Evolutionary conservation across 2,113 vertebrate species (phyloP).

Genomic region (Colossoma macropomum): DNA sequence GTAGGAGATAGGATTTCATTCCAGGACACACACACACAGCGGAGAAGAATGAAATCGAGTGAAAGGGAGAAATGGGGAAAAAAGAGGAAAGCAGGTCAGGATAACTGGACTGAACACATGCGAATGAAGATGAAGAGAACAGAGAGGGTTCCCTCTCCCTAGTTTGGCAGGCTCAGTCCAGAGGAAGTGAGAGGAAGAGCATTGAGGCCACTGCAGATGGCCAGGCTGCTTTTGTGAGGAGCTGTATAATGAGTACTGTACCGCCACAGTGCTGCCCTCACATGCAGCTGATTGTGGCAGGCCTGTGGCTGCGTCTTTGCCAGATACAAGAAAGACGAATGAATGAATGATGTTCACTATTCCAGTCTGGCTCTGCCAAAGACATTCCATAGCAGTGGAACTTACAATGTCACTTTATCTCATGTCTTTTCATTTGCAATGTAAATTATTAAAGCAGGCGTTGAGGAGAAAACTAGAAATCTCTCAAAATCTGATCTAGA

Average conservation of each 20-base stretch:
- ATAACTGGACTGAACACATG: not conserved
- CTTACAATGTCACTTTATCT: not conserved
- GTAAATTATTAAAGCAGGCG: not conserved
- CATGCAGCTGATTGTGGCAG: not conserved
- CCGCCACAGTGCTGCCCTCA: conserved; percentile 14
- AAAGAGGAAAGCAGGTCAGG: not conserved
- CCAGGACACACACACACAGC: not conserved
- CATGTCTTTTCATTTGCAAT: not conserved
- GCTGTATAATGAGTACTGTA: conserved; percentile 42
- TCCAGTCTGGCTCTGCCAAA: not conserved
- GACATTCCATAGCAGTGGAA: too few relatives aligned
- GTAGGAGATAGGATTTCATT: conserved; percentile 44
- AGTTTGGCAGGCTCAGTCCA: not conserved
- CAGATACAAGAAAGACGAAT: conserved; percentile 13
- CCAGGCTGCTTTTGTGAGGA: conserved; percentile 23
- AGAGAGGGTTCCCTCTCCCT: not conserved
- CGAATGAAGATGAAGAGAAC: not conserved
- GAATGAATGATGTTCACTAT: not conserved
- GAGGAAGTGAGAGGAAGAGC: not conserved
- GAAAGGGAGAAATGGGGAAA: not conserved
- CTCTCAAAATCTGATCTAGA: not conserved
- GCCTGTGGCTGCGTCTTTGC: not conserved
- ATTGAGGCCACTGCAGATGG: conserved; percentile 42
- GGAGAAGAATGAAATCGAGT: not conserved
- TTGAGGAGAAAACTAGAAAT: not conserved